A percentile compares a stretch with the other conserved stretches of the same genome.
These are phyloP conservation scores for Corvus hawaiiensis DNA, from an alignment of 2,113 vertebrate species.

Conservation along the genomic window DNA sequence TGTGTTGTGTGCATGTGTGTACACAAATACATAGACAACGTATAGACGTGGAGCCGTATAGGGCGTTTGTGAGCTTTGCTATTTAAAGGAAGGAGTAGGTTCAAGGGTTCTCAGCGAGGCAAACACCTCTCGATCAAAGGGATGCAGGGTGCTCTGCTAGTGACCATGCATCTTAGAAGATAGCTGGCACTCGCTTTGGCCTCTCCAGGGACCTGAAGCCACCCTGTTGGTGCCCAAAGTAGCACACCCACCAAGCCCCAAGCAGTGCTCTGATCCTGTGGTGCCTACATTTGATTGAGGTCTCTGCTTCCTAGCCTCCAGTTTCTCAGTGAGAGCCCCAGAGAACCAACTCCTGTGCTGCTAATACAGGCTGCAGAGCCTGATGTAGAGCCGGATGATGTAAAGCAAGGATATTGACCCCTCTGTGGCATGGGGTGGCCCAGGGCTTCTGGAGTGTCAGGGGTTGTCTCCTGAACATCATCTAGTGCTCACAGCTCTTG, in stretches of 20 bases:
- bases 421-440: fast-evolving
- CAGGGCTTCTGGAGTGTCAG: neutral
- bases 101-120: neutral
- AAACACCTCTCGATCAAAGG: slow-evolving; percentile 37
- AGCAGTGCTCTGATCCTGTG: neutral
- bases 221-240: neutral
- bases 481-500: neutral
- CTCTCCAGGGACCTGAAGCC: neutral
- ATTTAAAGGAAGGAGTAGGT: slow-evolving; percentile 30
- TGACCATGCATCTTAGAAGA: neutral
- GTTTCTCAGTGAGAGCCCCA: neutral
- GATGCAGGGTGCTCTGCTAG: neutral
- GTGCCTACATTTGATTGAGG: neutral
- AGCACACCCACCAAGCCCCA: fast-evolving
- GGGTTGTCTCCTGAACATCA: neutral
- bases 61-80: slow-evolving; percentile 42
- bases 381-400: neutral
- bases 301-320: neutral
- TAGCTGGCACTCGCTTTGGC: neutral
- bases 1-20: slow-evolving; percentile 32
- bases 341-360: neutral
- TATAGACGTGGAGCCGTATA: neutral
- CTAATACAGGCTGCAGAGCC: neutral
- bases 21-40: slow-evolving; percentile 41
- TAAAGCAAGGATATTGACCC: neutral